These are phyloP conservation scores for Pocillopora verrucosa DNA, from an alignment of 64 coral and sea anemone genomes.

Conservation along the genomic window DNA sequence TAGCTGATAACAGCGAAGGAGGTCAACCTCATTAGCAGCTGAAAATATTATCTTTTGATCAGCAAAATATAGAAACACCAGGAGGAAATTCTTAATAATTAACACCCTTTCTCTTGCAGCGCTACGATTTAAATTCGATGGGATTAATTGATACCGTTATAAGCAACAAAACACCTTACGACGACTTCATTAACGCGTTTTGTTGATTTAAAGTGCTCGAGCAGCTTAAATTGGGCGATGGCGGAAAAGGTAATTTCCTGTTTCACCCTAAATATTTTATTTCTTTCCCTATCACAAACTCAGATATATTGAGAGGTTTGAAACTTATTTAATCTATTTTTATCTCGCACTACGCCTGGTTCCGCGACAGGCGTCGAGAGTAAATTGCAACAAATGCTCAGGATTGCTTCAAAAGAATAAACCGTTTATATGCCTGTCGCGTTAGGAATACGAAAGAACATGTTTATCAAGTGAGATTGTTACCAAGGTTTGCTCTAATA, in stretches of 20 bases:
- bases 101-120: background rate
- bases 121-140: background rate
- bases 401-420: too few relatives aligned
- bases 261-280: background rate
- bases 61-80: background rate
- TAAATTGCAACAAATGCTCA: background rate
- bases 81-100: conserved; percentile 4
- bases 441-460: too few relatives aligned
- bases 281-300: background rate
- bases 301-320: background rate
- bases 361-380: background rate
- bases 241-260: conserved; percentile 15
- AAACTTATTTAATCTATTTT: background rate
- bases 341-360: background rate
- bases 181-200: background rate
- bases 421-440: too few relatives aligned
- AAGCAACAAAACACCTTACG: background rate
- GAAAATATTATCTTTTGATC: background rate
- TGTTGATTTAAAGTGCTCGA: background rate
- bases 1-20: background rate
- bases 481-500: too few relatives aligned
- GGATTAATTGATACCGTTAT: background rate
- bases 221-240: background rate
- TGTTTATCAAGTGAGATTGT: too few relatives aligned
- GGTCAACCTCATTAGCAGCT: background rate